phyloP scores from a whole-genome alignment of 2,797 vertebrate species.

The Siniperca undulata region DNA sequence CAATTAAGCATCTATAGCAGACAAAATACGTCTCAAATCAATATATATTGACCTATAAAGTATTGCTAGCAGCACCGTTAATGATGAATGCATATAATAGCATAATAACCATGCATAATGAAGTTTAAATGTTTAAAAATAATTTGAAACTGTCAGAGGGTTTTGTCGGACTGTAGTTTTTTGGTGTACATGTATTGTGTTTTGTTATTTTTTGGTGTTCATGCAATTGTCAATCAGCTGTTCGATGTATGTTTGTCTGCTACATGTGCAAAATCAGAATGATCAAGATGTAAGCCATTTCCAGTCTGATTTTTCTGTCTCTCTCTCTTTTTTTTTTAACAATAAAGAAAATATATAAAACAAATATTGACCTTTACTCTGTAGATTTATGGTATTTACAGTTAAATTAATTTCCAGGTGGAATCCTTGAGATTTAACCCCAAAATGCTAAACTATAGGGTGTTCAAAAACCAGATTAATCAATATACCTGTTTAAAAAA shows the following conservation, averaged over 20 bases:
- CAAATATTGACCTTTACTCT: not conserved
- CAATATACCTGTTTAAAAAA: conserved; percentile 21
- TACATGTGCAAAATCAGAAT: conserved; percentile 31
- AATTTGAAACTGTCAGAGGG: not conserved
- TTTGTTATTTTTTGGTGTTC: not conserved
- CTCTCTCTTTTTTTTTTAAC: not conserved
- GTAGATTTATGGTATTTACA: not conserved
- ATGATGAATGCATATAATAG: too few relatives aligned
- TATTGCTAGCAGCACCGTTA: not conserved
- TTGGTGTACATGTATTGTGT: not conserved
- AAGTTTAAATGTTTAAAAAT: conserved; percentile 2
- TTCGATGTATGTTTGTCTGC: conserved; percentile 30
- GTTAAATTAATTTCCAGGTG: not conserved
- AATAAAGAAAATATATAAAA: not conserved
- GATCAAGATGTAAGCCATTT: not conserved
- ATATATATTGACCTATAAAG: not conserved
- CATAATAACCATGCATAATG: not conserved
- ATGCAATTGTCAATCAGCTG: not conserved
- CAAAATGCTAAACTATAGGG: conserved; percentile 49
- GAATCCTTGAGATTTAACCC: conserved; percentile 39
- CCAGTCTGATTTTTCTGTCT: not conserved
- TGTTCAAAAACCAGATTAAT: conserved; percentile 41
- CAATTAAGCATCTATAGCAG: conserved; percentile 25
- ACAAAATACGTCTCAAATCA: not conserved
- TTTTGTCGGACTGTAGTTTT: not conserved